phyloP scores from a whole-genome alignment of 2,888 invertebrate species.

The Drosophila sordidula region DNA sequence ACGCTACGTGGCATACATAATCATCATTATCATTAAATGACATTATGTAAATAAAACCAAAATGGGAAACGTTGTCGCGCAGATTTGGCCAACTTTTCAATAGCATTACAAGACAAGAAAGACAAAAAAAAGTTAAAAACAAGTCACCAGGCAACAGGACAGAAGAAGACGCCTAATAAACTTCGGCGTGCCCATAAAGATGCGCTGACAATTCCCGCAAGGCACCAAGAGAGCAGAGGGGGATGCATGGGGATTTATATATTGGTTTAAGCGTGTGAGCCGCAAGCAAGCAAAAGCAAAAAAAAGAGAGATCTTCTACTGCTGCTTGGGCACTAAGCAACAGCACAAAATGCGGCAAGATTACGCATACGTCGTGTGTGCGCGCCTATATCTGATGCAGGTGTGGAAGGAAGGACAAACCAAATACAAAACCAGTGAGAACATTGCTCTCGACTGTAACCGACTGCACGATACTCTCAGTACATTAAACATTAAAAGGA shows the following conservation, averaged over 20 bases:
- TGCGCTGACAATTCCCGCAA: slow-evolving; percentile 72
- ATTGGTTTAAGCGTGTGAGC: slow-evolving; percentile 48
- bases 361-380: slow-evolving; percentile 68
- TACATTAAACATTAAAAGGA: too few relatives aligned
- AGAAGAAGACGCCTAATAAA: slow-evolving; percentile 66
- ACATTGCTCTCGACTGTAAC: too few relatives aligned
- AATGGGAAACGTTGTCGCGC: slow-evolving; percentile 49
- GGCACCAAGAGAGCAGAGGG: slow-evolving; percentile 18
- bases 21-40: slow-evolving; percentile 75
- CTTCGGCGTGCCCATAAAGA: slow-evolving; percentile 64
- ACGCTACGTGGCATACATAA: slow-evolving; percentile 45
- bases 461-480: too few relatives aligned
- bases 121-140: slow-evolving; percentile 15
- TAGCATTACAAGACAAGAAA: slow-evolving; percentile 28
- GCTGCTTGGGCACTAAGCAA: not conserved
- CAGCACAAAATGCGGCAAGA: slow-evolving; percentile 55
- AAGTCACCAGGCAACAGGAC: slow-evolving; percentile 21
- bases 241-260: not conserved
- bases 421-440: slow-evolving; percentile 45
- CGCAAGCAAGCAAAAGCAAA: slow-evolving; percentile 12
- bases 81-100: slow-evolving; percentile 66
- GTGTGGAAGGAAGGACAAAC: slow-evolving; percentile 18
- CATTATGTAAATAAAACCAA: slow-evolving; percentile 73
- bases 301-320: slow-evolving; percentile 7
- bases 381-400: not conserved